Evolutionary conservation across 2,113 vertebrate species (phyloP), one percentile per base, ranked within the genome.

Genomic region (Panthera leo): DNA sequence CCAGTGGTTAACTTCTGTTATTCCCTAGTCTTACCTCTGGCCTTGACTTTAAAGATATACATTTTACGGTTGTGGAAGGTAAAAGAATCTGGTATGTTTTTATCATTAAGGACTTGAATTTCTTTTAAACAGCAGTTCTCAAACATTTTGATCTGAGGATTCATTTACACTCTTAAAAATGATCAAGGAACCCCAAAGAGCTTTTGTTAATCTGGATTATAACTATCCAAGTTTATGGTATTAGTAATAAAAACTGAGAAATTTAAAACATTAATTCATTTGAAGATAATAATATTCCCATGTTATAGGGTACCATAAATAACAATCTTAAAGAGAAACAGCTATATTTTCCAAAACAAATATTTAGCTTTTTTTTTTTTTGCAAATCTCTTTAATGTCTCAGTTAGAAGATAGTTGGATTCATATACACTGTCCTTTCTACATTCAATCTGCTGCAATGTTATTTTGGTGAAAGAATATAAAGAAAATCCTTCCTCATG

Each of bases 141-240:
- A 61, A 94, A 61, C 21, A 65, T 96, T 78, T 93, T 84, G 31
- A 5, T 31, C 68, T 83, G 10, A 84, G 61, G 58, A 87, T 23
- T 67, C 55, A 92, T 75, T 79, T 70, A 76, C 4, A 76, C 6
- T n/a, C 78, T 80, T 94, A 42, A 94, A 97, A 89, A 63, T 82
- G 16, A 31, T 91, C 8, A 29, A 92, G 34, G 39, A 92, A 78
- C 11, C 8, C 5, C 70, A 34, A 45, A 84, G 27, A 71, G 7
- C 39, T 71, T 80, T 86, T 90, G 58, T 83, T 86, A 29, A 95
- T 55, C 51, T 70, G 51, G 29, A 70, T 75, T 79, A 31, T 34
- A 14, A 67, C 42, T 82, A 71, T 70, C 55, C 29, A 48, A 65
- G 51, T 39, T 63, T 36, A 93, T 2, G 75, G 36, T 80, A 61